Conservation (phyloP, 1,140 invertebrate genomes). For the Musca domestica region DNA sequence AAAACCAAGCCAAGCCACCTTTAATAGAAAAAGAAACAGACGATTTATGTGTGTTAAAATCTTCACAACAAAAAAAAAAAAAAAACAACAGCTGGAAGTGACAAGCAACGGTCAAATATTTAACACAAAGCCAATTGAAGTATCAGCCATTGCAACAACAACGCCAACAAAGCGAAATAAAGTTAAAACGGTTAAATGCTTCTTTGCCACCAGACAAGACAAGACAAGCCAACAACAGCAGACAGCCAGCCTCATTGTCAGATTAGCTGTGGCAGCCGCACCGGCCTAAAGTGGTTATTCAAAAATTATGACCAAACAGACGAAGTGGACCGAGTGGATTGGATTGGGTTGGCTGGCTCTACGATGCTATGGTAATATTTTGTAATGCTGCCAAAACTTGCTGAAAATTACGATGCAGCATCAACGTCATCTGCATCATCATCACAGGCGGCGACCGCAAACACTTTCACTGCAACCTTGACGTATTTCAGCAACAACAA, state of each 20-base stretch:
- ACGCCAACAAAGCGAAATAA: too few relatives aligned
- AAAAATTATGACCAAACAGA: too few relatives aligned
- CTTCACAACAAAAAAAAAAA: conserved; percentile 2
- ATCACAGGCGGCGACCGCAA: neutral
- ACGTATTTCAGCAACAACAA: neutral
- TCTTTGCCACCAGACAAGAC: too few relatives aligned
- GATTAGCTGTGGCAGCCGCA: too few relatives aligned
- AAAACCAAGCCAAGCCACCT: neutral
- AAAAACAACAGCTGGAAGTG: neutral
- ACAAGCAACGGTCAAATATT: conserved; percentile 7
- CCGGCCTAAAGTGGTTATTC: too few relatives aligned
- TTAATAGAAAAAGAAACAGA: neutral
- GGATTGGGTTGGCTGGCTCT: too few relatives aligned
- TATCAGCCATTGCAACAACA: neutral
- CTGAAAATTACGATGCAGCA: conserved; percentile 17
- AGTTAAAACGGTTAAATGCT: too few relatives aligned
- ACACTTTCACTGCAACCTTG: conserved; percentile 34
- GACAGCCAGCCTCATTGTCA: too few relatives aligned
- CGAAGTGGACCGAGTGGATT: too few relatives aligned
- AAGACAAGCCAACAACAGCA: too few relatives aligned
- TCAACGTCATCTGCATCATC: conserved; percentile 3
- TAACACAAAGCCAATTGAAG: conserved; percentile 1
- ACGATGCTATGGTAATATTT: neutral
- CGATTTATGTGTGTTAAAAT: neutral
- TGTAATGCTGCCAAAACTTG: conserved; percentile 8